A percentile compares a stretch with the other conserved stretches of the same genome.
Conservation (phyloP, 2,888 invertebrate species). For the Geotrupes spiniger region DNA sequence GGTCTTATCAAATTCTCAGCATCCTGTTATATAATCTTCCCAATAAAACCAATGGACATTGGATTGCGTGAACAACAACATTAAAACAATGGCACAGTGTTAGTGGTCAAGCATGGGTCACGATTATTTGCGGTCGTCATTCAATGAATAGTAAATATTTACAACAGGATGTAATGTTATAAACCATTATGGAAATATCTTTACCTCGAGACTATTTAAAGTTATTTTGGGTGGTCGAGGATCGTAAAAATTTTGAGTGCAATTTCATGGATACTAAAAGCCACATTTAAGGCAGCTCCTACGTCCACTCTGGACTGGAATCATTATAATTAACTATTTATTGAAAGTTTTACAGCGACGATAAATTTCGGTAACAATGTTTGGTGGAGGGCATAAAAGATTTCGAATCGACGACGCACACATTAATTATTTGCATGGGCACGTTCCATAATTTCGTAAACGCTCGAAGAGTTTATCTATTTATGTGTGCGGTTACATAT, state of each 20-base stretch:
- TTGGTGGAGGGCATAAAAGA: no score
- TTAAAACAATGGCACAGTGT: constrained; percentile 2
- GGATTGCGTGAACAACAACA: constrained; percentile 1
- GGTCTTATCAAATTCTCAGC: constrained; percentile 16
- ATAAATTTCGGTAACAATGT: not conserved
- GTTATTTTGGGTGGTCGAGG: constrained; percentile 24
- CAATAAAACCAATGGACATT: constrained; percentile 17
- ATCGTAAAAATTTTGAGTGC: constrained; percentile 22
- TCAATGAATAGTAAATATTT: constrained; percentile 16
- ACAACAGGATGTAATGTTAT: constrained; percentile 6
- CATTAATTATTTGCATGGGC: not conserved
- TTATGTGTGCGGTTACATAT: constrained; percentile 3
- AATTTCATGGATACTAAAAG: constrained; percentile 22
- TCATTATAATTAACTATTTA: not conserved
- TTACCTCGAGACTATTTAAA: constrained; percentile 17
- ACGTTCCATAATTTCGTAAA: not conserved
- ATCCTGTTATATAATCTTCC: constrained; percentile 19
- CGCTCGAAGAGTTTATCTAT: not conserved
- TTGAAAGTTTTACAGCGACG: constrained; percentile 5
- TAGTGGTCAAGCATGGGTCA: constrained; percentile 28
- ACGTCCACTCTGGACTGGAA: not conserved
- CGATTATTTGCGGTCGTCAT: constrained; percentile 24
- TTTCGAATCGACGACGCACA: not conserved
- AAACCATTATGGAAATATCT: constrained; percentile 8
- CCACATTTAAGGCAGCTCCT: not conserved